These are phyloP conservation scores for Solenopsis invicta DNA, from an alignment of 1,140 invertebrate genomes.

Conservation along the genomic window DNA sequence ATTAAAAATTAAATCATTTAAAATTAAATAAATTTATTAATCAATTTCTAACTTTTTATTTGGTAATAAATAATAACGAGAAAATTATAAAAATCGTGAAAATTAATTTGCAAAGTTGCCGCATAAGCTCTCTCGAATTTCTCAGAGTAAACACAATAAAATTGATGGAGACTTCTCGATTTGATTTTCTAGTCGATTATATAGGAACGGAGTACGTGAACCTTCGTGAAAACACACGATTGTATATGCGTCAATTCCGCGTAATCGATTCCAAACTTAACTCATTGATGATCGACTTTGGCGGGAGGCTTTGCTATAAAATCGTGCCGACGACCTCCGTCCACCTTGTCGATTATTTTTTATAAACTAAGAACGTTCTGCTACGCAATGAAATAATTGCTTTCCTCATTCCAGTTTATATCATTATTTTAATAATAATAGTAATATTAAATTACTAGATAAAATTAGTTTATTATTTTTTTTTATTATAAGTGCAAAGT, in stretches of 20 bases:
- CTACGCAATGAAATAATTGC: background rate
- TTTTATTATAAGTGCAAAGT: background rate
- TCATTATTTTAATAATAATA: background rate
- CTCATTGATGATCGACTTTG: conserved; percentile 19
- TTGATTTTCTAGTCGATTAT: conserved; percentile 58
- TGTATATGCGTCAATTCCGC: conserved; percentile 22
- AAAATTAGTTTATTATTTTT: too few species aligned
- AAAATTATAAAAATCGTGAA: background rate
- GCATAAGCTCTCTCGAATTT: conserved; percentile 6
- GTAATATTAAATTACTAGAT: too few species aligned
- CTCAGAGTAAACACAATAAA: conserved; percentile 20
- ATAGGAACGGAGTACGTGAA: conserved; percentile 45
- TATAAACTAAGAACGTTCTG: background rate
- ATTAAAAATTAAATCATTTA: too few species aligned
- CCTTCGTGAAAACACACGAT: conserved; percentile 43
- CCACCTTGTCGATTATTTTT: background rate
- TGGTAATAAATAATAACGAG: background rate
- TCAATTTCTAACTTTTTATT: too few species aligned
- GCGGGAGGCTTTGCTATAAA: conserved; percentile 30
- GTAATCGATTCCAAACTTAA: conserved; percentile 63
- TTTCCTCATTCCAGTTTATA: background rate
- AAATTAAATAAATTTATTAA: too few species aligned
- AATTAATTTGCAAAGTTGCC: background rate
- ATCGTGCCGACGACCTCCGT: conserved; percentile 51
- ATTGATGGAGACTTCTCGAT: conserved; percentile 43